Conservation (phyloP, 2,888 invertebrate genomes). For the Bhutanitis thaidina region DNA sequence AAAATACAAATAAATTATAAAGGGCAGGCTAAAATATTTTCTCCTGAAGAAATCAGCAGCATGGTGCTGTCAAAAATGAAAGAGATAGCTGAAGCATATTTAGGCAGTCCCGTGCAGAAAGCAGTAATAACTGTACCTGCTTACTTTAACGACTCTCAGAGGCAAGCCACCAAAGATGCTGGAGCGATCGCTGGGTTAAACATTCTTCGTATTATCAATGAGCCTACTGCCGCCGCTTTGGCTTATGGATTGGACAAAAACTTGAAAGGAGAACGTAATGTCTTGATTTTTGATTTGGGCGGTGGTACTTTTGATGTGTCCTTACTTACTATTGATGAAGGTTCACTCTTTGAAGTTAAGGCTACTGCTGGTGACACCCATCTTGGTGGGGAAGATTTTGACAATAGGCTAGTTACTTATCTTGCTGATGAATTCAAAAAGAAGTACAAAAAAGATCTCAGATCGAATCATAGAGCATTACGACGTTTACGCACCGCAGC, state of each 20-base stretch:
- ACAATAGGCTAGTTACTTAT: constrained; percentile 82
- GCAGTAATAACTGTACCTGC: constrained; percentile 91
- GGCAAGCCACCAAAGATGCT: constrained; percentile 90
- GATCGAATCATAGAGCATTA: constrained; percentile 81
- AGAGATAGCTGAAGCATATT: constrained; percentile 85
- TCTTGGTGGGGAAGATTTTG: constrained; percentile 87
- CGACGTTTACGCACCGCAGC: constrained; percentile 86
- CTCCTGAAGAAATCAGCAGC: constrained; percentile 85
- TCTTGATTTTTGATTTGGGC: constrained; percentile 83
- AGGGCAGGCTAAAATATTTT: constrained; percentile 81
- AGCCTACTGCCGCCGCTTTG: constrained; percentile 88
- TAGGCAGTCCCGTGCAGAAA: constrained; percentile 82
- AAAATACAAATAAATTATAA: constrained; percentile 83
- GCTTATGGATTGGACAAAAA: constrained; percentile 86
- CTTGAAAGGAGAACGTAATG: constrained; percentile 81
- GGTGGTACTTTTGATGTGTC: constrained; percentile 90
- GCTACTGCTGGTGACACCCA: constrained; percentile 93
- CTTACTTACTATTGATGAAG: constrained; percentile 89
- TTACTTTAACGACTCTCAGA: constrained; percentile 86
- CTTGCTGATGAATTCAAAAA: constrained; percentile 85
- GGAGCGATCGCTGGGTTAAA: constrained; percentile 87
- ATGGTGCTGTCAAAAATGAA: constrained; percentile 81
- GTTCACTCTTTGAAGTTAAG: constrained; percentile 88
- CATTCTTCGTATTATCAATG: constrained; percentile 90
- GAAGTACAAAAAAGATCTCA: constrained; percentile 84